These are phyloP conservation scores for Drosophila helvetica DNA, from an alignment of 2,888 invertebrate genomes.

Conservation along the genomic window DNA sequence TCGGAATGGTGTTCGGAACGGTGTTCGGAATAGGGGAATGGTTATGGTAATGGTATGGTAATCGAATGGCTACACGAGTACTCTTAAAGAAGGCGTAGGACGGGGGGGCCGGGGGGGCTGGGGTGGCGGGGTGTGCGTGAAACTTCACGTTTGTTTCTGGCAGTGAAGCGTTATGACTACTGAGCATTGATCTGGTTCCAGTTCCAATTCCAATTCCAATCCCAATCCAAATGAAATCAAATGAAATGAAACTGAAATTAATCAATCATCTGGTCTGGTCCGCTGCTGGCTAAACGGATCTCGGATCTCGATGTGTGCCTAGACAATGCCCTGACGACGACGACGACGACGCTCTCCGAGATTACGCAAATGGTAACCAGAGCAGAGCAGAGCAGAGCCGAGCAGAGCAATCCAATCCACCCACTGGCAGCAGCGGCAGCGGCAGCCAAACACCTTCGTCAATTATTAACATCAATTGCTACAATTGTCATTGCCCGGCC, in stretches of 20 bases:
- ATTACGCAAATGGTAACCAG: constrained; percentile 78
- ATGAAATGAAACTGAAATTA: constrained; percentile 80
- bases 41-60: background rate
- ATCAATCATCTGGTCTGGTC: constrained; percentile 75
- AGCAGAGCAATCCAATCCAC: constrained; percentile 28
- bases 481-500: constrained; percentile 77
- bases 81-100: background rate
- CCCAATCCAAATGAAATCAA: constrained; percentile 30
- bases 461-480: constrained; percentile 82
- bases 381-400: constrained; percentile 29
- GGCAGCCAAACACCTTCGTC: constrained; percentile 72
- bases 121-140: too few species aligned
- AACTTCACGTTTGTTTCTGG: too few species aligned
- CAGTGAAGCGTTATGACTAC: constrained; percentile 3
- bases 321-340: constrained; percentile 55
- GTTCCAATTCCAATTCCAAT: constrained; percentile 19
- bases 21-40: background rate
- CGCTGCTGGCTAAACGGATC: constrained; percentile 74
- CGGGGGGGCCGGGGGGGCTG: too few species aligned
- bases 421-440: constrained; percentile 40
- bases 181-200: constrained; percentile 44
- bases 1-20: background rate
- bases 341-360: constrained; percentile 40
- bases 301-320: constrained; percentile 69
- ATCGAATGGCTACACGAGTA: background rate